Percentiles rank a stretch among this genome's conserved stretches.
Evolutionary conservation across 2,113 vertebrate genomes (phyloP).

Genomic region (Passer montanus): DNA sequence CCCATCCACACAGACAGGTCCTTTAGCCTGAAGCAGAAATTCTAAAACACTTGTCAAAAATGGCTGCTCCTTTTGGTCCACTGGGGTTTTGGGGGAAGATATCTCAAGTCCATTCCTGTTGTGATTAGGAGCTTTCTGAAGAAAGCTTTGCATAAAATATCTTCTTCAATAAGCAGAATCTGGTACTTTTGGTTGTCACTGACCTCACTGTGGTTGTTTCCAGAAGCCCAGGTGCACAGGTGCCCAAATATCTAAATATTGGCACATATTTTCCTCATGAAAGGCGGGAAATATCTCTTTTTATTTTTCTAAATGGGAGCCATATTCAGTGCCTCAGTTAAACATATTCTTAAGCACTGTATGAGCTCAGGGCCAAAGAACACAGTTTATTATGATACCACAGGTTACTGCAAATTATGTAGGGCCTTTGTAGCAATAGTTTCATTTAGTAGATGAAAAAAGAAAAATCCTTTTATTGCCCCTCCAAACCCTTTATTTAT

Average conservation of each 20-base stretch:
- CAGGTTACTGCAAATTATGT: background rate
- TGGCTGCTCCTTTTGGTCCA: background rate
- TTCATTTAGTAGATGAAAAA: background rate
- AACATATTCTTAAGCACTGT: background rate
- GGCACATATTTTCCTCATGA: background rate
- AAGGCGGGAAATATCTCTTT: background rate
- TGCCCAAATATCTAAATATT: background rate
- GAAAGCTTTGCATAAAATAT: background rate
- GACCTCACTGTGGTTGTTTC: background rate
- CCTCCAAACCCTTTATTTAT: constrained; percentile 40
- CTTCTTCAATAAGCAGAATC: background rate
- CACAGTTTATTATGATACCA: background rate
- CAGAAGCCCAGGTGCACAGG: background rate
- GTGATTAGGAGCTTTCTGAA: background rate
- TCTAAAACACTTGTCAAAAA: background rate
- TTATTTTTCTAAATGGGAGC: background rate
- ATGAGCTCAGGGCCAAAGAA: background rate
- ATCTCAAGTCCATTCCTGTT: background rate
- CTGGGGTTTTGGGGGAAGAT: too few relatives aligned
- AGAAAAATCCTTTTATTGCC: background rate
- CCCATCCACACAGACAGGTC: background rate
- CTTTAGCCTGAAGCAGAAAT: background rate
- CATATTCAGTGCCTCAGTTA: background rate
- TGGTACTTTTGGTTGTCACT: background rate
- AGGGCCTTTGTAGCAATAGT: background rate